These are phyloP conservation scores for Pelobates fuscus DNA, from an alignment of 2,113 vertebrate genomes.

Conservation along the genomic window DNA sequence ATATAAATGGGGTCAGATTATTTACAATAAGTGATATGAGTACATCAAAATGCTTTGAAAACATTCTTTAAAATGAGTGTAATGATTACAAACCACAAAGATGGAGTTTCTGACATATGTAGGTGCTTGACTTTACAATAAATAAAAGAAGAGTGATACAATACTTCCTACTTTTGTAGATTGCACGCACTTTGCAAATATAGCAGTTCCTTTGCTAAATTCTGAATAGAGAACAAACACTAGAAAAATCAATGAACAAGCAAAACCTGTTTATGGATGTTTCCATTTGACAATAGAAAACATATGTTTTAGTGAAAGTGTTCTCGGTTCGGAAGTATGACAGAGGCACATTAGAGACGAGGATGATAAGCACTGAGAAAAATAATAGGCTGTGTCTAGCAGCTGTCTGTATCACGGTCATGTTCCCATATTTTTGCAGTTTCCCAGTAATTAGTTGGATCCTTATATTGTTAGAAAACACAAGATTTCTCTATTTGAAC, in stretches of 20 bases:
- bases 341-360: constrained; percentile 28
- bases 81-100: too few relatives aligned
- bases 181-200: not conserved
- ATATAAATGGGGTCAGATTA: too few relatives aligned
- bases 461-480: constrained; percentile 9
- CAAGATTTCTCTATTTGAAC: not conserved
- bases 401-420: constrained; percentile 15
- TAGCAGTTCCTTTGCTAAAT: not conserved
- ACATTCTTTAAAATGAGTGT: too few relatives aligned
- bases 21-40: too few relatives aligned
- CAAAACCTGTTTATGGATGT: constrained; percentile 15
- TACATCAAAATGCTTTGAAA: too few relatives aligned
- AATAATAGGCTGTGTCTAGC: constrained; percentile 36
- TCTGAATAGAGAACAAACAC: not conserved
- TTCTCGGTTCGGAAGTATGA: constrained; percentile 15
- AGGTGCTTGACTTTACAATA: not conserved
- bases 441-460: constrained; percentile 5
- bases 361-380: constrained; percentile 16
- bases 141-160: not conserved
- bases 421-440: constrained; percentile 1
- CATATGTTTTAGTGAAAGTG: constrained; percentile 17
- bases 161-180: not conserved
- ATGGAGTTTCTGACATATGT: not conserved
- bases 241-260: constrained; percentile 36
- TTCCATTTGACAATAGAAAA: constrained; percentile 19